A percentile compares a stretch with the other conserved stretches of the same genome.
phyloP scores from a whole-genome alignment of 2,113 vertebrate species.

The Tichodroma muraria region DNA sequence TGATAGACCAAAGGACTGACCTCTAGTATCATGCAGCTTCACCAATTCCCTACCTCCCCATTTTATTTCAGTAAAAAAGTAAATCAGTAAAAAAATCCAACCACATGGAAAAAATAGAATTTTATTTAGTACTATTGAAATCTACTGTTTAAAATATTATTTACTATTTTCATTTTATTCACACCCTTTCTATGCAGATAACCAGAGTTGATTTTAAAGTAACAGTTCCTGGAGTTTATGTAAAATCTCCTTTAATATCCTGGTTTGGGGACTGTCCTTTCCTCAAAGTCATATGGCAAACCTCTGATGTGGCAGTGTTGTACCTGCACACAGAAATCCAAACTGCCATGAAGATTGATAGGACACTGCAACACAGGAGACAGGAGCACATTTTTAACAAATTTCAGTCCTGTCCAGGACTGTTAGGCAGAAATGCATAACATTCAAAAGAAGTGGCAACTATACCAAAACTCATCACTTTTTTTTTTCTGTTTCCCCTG shows the following conservation, averaged over 20 bases:
- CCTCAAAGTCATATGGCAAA: neutral
- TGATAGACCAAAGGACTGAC: neutral
- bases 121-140: neutral
- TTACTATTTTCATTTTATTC: neutral
- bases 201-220: neutral
- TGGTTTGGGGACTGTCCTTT: neutral
- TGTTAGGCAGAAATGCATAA: neutral
- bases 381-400: constrained; percentile 14
- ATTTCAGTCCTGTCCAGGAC: neutral
- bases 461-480: neutral
- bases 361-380: neutral
- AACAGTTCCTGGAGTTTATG: neutral
- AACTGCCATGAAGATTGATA: neutral
- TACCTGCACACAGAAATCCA: neutral
- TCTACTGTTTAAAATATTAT: neutral
- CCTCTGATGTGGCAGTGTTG: neutral
- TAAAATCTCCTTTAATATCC: neutral
- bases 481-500: neutral
- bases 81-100: neutral
- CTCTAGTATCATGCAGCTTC: neutral
- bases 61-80: neutral
- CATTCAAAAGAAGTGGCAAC: neutral
- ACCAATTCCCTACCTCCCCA: neutral
- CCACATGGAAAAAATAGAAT: rapidly evolving
- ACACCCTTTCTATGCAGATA: neutral